Percentiles rank a stretch among this genome's conserved stretches.
These are phyloP conservation scores for Yponomeuta plumbellus DNA, from an alignment of 2,888 invertebrate species.

Conservation along the genomic window DNA sequence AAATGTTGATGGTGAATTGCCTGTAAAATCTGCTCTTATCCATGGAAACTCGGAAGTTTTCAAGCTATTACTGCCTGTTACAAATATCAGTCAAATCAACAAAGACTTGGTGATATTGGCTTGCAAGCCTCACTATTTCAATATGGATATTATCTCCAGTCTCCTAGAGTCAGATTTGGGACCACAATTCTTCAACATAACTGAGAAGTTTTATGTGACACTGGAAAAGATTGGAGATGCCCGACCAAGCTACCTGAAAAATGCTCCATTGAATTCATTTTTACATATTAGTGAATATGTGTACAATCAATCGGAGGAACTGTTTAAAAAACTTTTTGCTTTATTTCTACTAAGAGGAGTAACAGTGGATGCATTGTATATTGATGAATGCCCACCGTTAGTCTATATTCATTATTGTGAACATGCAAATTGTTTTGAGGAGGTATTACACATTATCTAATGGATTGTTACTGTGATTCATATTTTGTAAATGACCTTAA, in stretches of 20 bases:
- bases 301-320: slow-evolving; percentile 47
- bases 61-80: slow-evolving; percentile 44
- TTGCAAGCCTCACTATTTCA: slow-evolving; percentile 63
- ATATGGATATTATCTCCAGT: slow-evolving; percentile 54
- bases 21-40: slow-evolving; percentile 53
- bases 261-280: slow-evolving; percentile 58
- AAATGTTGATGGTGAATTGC: slow-evolving; percentile 46
- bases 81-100: slow-evolving; percentile 44
- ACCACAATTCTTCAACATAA: slow-evolving; percentile 56
- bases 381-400: slow-evolving; percentile 62
- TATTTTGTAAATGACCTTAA: too few relatives aligned
- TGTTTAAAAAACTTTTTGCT: slow-evolving; percentile 56
- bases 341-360: slow-evolving; percentile 60
- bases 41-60: slow-evolving; percentile 48
- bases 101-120: slow-evolving; percentile 51
- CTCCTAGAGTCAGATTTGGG: slow-evolving; percentile 56
- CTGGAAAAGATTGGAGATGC: slow-evolving; percentile 44
- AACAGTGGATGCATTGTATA: slow-evolving; percentile 50
- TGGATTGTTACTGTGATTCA: too few relatives aligned
- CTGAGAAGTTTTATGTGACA: slow-evolving; percentile 43
- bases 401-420: slow-evolving; percentile 58
- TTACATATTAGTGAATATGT: slow-evolving; percentile 64
- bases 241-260: slow-evolving; percentile 42
- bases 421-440: slow-evolving; percentile 47
- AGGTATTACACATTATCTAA: slow-evolving; percentile 35